Conservation (phyloP, 1,140 invertebrate species). For the Drosophila sucinea region DNA sequence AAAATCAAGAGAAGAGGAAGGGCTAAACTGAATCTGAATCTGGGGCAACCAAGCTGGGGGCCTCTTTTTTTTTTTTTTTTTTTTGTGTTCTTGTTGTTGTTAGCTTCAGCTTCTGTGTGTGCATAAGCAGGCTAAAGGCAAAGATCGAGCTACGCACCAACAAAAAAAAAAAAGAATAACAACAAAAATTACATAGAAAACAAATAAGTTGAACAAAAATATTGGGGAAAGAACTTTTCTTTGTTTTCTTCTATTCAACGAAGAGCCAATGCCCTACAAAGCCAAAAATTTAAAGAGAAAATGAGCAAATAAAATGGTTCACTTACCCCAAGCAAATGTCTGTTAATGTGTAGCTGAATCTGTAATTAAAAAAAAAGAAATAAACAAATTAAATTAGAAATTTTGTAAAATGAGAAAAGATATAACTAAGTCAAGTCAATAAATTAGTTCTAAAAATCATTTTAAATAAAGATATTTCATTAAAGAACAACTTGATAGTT, state of each 20-base stretch:
- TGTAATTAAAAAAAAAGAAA: neutral
- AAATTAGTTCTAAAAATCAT: no score
- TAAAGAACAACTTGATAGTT: no score
- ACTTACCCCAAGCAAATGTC: neutral
- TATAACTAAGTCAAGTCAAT: no score
- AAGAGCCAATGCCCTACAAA: neutral
- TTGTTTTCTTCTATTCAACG: neutral
- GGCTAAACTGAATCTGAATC: slow-evolving; percentile 56
- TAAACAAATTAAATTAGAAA: neutral
- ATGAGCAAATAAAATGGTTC: neutral
- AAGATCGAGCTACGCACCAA: slow-evolving; percentile 63
- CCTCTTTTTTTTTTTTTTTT: slow-evolving; percentile 55
- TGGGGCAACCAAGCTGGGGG: slow-evolving; percentile 79
- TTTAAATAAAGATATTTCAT: no score
- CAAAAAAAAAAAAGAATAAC: slow-evolving; percentile 34
- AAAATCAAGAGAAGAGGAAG: slow-evolving; percentile 48
- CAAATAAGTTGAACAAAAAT: slow-evolving; percentile 41
- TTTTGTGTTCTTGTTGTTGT: slow-evolving; percentile 3
- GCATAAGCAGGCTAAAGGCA: slow-evolving; percentile 71
- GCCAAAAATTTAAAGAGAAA: neutral
- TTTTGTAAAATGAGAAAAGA: no score
- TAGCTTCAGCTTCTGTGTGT: slow-evolving; percentile 45
- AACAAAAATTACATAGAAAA: slow-evolving; percentile 47
- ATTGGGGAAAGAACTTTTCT: slow-evolving; percentile 14
- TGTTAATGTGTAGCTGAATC: neutral